phyloP scores from a whole-genome alignment of 2,797 vertebrate species.

The Enoplosus armatus region DNA sequence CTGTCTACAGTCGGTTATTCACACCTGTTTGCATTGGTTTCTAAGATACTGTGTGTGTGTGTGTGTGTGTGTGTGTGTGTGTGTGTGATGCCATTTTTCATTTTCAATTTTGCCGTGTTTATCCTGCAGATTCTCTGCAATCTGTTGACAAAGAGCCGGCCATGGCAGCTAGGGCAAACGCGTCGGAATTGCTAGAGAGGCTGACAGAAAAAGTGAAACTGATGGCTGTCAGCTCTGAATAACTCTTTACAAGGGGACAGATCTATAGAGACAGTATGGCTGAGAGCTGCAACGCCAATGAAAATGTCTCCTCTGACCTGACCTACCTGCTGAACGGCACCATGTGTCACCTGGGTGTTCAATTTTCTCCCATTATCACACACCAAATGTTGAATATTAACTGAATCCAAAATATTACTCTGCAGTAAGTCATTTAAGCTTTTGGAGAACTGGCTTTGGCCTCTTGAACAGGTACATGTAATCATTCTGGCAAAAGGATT shows the following conservation, averaged over 20 bases:
- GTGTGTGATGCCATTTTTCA: slow-evolving; percentile 73
- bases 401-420: slow-evolving; percentile 17
- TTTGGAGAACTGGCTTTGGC: slow-evolving; percentile 1
- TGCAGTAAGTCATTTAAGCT: slow-evolving; percentile 12
- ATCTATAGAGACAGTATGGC: slow-evolving; percentile 43
- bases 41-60: slow-evolving; percentile 54
- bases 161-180: slow-evolving; percentile 75
- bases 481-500: slow-evolving; percentile 45
- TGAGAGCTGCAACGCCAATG: slow-evolving; percentile 35
- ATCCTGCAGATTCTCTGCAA: slow-evolving; percentile 77
- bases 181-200: slow-evolving; percentile 61
- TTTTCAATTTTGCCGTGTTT: slow-evolving; percentile 82
- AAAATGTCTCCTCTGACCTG: slow-evolving; percentile 29
- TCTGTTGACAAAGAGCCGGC: slow-evolving; percentile 79
- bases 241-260: slow-evolving; percentile 49
- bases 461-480: slow-evolving; percentile 23
- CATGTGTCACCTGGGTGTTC: slow-evolving; percentile 36
- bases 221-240: slow-evolving; percentile 72
- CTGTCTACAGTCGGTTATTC: slow-evolving; percentile 65
- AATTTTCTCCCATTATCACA: slow-evolving; percentile 34
- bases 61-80: slow-evolving; percentile 17
- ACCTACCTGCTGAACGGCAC: slow-evolving; percentile 27
- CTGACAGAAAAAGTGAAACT: slow-evolving; percentile 70
- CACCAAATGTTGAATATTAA: slow-evolving; percentile 36
- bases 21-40: slow-evolving; percentile 70